Evolutionary conservation across 2,888 invertebrate species (phyloP).

Genomic region (Platycheirus albimanus): DNA sequence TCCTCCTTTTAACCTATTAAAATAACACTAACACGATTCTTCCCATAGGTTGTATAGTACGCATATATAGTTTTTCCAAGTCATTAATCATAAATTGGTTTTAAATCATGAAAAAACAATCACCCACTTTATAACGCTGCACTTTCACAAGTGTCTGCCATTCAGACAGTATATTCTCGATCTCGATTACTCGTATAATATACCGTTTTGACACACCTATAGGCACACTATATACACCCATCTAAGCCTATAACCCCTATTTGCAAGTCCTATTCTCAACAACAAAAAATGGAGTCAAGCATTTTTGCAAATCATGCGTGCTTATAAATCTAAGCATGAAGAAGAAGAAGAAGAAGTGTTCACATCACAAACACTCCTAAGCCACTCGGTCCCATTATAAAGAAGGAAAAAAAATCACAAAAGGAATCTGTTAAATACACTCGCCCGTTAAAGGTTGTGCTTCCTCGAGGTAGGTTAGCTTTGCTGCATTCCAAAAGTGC

Average conservation of each 20-base stretch:
- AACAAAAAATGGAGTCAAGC: conserved; percentile 61
- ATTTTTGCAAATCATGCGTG: conserved; percentile 43
- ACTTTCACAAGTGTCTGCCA: conserved; percentile 40
- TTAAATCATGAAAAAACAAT: conserved; percentile 52
- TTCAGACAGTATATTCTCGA: conserved; percentile 61
- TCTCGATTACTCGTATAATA: conserved; percentile 40
- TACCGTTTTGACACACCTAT: conserved; percentile 21
- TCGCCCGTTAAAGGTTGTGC: conserved; percentile 10
- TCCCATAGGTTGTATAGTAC: neutral
- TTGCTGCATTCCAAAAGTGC: conserved; percentile 46
- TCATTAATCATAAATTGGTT: conserved; percentile 54
- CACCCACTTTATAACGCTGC: conserved; percentile 36
- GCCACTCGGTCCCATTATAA: conserved; percentile 19
- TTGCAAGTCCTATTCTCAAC: conserved; percentile 30
- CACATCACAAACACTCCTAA: neutral
- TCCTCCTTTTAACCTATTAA: conserved; percentile 2
- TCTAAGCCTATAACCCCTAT: conserved; percentile 2
- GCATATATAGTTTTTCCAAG: conserved; percentile 8
- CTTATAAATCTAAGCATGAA: conserved; percentile 20
- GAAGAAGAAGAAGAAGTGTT: conserved; percentile 9
- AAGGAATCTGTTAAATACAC: conserved; percentile 53
- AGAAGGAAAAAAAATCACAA: conserved; percentile 12
- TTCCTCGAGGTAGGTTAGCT: conserved; percentile 25
- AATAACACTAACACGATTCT: neutral
- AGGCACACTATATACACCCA: too few species aligned